Base-by-base conservation (phyloP, 2,797 vertebrate species). In the Lophius americanus region DNA sequence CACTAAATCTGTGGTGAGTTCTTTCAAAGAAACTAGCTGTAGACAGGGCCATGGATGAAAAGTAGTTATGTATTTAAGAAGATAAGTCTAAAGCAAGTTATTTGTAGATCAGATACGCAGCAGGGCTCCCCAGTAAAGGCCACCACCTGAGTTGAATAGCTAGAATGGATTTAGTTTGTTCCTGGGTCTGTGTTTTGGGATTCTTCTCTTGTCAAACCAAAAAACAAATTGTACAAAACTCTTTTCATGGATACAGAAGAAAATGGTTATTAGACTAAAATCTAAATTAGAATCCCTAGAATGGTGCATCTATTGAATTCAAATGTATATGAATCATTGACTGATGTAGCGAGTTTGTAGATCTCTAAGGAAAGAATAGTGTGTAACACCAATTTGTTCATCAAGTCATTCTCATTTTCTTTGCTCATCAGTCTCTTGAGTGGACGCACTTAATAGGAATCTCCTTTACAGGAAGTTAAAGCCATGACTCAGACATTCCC, bases 381-480 rank as follows among this genome's bases (percentile, higher is more conserved):
- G 23, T 23, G 23, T 23, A 23, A 23, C 23, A 23, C 23, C 23
- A 23, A 23, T 23, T 23, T 23, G 23, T 23, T 52, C 6, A 2
- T 38, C 52, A 32, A 11, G 7, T 51, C 48, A 60, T 63, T n/a
- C 5, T 47, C 0, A 13, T 6, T 12, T 7, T 54, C 14, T 51
- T 38, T 66, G 2, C 13, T 53, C 43, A 54, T 57, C n/a, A 5
- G 5, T 23, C 7, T 57, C 23, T 5, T 7, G n/a, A 42, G 51
- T 7, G 11, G 10, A 38, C 61, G 8, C 43, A 12, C 43, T 59
- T 64, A 11, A 6, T 5, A 43, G 41, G 44, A 79, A 78, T 77
- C 58, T 44, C 61, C 23, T 0, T 37, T 23, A 70, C 51, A 66
- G 69, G 85, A 88, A 88, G 6, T 69, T 81, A 79, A 86, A 85